Base-by-base conservation (phyloP, 2,888 invertebrate species). In the Phaonia tiefii region DNA sequence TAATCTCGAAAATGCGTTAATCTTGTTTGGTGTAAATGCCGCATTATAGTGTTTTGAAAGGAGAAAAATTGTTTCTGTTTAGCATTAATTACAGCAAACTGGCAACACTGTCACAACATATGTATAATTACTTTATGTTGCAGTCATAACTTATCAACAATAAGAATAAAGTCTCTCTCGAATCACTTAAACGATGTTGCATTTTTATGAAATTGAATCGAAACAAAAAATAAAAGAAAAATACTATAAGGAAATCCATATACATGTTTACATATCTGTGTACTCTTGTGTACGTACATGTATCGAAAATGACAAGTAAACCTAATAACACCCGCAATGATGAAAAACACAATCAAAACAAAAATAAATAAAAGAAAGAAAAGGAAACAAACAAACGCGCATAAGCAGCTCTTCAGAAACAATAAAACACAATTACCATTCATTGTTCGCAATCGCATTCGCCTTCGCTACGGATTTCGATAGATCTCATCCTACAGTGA, bases 381-480 rank as follows among this genome's bases (percentile, higher is more conserved):
- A 39, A 25, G 56, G 25, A 13, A 44, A 63, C 44, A 76, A 56
- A 58, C 31, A 60, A 60, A 63, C 20, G 20, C 42, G 63, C 78
- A 78, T 78, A 78, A 81, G 72, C 67, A 81, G 78, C 81, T 75
- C 81, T 81, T 78, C 69, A 81, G 72, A 81, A 75, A 81, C 78
- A 81, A 81, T 81, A 81, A 81, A 78, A 75, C 72, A 81, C 81
- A 81, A 81, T 81, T 81, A 81, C 75, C 67, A 81, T 75, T 39
- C 81, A 81, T 81, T 81, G 81, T 81, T 20, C 42, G 63, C 63
- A 63, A 31, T 31, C 31, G 31, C 31, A 31, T 31, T 31, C 31
- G 31, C n/a, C n/a, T 81, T 81, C 46, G 75, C 51, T 78, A 25
- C 75, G 46, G 71, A 60, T 60, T 60, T 37, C 15, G 63, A 63